phyloP scores from a whole-genome alignment of 53 echinoderm and acorn worm species.

The Zoroaster sp. region DNA sequence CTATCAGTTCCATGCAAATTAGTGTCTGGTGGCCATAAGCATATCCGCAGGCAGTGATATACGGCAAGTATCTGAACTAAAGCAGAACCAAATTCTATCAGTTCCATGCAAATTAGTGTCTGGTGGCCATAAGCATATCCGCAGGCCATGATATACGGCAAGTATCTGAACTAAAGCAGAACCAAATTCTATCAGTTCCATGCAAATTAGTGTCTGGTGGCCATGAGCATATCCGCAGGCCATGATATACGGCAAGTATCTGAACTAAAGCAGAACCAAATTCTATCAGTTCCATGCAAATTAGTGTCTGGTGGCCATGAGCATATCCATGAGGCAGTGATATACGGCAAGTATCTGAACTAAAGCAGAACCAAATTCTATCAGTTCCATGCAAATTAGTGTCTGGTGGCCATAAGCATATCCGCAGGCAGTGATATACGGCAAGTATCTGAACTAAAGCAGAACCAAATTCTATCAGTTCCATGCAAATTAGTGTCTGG shows the following conservation, averaged over 20 bases:
- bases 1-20: neutral
- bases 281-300: neutral
- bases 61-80: neutral
- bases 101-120: too few species aligned
- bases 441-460: neutral
- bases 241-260: too few species aligned
- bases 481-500: too few species aligned
- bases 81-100: too few species aligned
- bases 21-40: neutral
- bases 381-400: too few species aligned
- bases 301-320: neutral
- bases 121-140: too few species aligned
- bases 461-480: neutral
- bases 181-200: neutral
- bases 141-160: neutral
- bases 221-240: too few species aligned
- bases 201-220: too few species aligned
- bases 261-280: neutral
- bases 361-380: neutral
- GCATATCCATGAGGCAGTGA: slow-evolving; percentile 42
- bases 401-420: too few species aligned
- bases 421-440: too few species aligned
- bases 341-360: slow-evolving; percentile 80
- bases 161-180: neutral
- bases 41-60: neutral